A percentile compares a stretch with the other conserved stretches of the same genome.
phyloP scores from a whole-genome alignment of 2,113 vertebrate species.

The Potamarius usumacintae region DNA sequence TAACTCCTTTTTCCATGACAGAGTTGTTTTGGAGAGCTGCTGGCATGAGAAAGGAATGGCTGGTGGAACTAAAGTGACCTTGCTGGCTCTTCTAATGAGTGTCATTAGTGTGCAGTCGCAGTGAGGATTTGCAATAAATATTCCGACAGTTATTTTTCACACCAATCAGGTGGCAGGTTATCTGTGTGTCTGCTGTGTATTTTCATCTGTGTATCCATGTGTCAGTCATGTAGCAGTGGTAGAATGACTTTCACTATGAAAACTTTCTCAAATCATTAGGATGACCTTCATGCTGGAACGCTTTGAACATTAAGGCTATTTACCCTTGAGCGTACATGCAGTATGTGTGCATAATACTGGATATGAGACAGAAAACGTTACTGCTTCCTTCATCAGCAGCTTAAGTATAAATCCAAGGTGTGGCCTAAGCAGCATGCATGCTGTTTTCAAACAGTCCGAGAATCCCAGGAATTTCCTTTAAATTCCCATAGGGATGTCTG shows the following conservation, averaged over 20 bases:
- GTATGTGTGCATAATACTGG: conserved; percentile 8
- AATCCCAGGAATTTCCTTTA: conserved; percentile 60
- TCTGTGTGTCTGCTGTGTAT: conserved; percentile 27
- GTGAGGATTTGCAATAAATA: background rate
- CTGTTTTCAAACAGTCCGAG: conserved; percentile 54
- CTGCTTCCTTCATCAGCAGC: conserved; percentile 28
- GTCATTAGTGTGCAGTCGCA: conserved; percentile 26
- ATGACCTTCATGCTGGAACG: background rate
- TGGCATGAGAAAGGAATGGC: conserved; percentile 21
- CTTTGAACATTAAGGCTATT: background rate
- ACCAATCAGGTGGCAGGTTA: conserved; percentile 14
- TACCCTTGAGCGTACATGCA: background rate
- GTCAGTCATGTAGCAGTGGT: background rate
- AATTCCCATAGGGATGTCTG: conserved; percentile 59
- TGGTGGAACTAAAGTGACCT: conserved; percentile 36
- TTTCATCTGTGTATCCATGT: background rate
- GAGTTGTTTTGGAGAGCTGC: conserved; percentile 34
- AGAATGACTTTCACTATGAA: background rate
- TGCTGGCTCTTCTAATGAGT: conserved; percentile 32
- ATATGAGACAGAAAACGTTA: background rate
- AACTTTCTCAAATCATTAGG: background rate
- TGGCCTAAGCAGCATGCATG: conserved; percentile 51
- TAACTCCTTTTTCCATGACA: conserved; percentile 47
- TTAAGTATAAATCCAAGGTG: conserved; percentile 39
- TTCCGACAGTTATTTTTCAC: conserved; percentile 33